These are phyloP conservation scores for Polia nebulosa DNA, from an alignment of 2,888 invertebrate genomes.

Conservation along the genomic window DNA sequence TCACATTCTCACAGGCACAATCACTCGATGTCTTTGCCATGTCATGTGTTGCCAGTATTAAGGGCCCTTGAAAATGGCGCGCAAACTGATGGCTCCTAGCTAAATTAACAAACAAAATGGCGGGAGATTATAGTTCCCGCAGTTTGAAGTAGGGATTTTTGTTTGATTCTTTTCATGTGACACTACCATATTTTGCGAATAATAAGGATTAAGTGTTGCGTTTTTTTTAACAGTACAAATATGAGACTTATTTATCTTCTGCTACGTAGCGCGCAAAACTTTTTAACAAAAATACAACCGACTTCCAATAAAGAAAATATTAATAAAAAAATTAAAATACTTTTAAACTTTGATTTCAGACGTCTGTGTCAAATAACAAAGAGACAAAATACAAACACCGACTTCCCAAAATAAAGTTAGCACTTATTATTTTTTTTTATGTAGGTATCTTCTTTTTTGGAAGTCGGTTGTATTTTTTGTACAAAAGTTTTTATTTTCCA, in stretches of 20 bases:
- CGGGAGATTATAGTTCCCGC: conserved; percentile 53
- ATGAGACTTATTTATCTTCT: background rate
- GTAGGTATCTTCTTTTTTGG: no score
- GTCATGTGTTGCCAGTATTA: conserved; percentile 84
- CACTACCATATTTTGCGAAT: conserved; percentile 47
- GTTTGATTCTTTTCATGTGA: conserved; percentile 48
- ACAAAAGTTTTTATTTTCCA: no score
- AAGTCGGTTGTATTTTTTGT: no score
- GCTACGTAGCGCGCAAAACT: background rate
- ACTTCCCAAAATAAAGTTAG: no score
- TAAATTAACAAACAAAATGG: conserved; percentile 68
- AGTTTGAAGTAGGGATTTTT: conserved; percentile 48
- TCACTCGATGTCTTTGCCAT: conserved; percentile 84
- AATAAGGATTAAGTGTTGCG: conserved; percentile 39
- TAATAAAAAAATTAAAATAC: no score
- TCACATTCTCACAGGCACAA: conserved; percentile 74
- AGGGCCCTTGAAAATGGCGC: conserved; percentile 84
- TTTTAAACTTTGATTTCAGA: no score
- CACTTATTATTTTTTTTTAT: no score
- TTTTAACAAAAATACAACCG: no score
- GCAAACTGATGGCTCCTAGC: conserved; percentile 77
- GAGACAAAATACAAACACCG: no score
- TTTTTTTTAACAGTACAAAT: background rate
- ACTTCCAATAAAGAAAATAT: no score
- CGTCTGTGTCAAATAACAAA: no score